phyloP scores from a whole-genome alignment of 2,113 vertebrate species.

The Patagioenas fasciata region DNA sequence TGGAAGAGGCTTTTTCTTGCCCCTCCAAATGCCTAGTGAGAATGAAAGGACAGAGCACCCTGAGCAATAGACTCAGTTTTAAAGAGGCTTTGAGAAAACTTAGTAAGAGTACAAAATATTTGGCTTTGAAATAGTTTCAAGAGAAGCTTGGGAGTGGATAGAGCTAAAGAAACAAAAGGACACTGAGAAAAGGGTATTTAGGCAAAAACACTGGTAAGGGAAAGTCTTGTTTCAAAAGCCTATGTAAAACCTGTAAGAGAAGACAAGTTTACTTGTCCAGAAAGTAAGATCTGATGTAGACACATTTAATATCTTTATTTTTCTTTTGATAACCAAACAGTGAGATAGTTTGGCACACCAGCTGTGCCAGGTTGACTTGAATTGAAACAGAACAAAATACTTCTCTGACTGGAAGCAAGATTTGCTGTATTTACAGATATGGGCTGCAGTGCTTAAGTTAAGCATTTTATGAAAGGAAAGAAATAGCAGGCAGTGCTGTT shows the following conservation, averaged over 20 bases:
- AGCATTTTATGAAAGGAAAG: neutral
- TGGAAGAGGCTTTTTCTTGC: neutral
- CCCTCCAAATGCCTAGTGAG: neutral
- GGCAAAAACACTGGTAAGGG: accelerated
- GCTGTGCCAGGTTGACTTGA: neutral
- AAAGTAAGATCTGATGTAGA: neutral
- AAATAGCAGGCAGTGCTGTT: neutral
- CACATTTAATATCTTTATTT: neutral
- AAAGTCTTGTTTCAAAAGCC: neutral
- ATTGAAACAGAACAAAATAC: neutral
- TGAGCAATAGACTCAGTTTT: neutral
- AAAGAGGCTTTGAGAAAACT: neutral
- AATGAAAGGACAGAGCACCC: neutral
- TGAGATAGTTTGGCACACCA: neutral
- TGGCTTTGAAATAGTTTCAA: neutral
- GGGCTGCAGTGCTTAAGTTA: neutral
- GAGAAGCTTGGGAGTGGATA: neutral
- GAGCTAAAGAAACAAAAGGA: neutral
- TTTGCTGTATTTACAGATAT: neutral
- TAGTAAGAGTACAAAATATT: neutral
- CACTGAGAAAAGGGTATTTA: neutral
- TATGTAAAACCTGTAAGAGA: neutral
- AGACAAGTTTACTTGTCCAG: neutral
- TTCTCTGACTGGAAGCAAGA: neutral
- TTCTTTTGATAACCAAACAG: neutral